Base-by-base conservation (phyloP, 2,888 invertebrate species). In the Chydorus sphaericus region DNA sequence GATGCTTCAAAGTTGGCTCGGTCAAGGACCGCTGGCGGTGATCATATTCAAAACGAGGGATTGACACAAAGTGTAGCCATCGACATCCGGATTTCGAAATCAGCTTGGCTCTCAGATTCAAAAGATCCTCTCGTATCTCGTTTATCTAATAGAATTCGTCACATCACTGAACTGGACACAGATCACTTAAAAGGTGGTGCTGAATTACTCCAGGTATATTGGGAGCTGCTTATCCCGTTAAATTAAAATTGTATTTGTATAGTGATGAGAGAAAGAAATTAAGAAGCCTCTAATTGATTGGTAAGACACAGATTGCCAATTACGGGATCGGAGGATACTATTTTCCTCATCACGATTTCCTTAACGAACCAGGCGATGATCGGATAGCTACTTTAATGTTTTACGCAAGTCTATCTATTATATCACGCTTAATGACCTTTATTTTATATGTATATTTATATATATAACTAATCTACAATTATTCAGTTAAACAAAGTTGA, bases 281-380 rank as follows among this genome's bases (percentile, higher is more conserved):
- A n/a, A n/a, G 16, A 49, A n/a, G 30, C 10, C 7, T 29, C 7
- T n/a, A 49, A 11, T 6, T 8, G n/a, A 16, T 3, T 18, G 2
- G 1, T 23, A 20, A 48, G 28, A 7, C 10, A 11, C 60, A 72
- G 66, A 66, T 73, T 49, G 70, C 69, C 28, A 70, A 71, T 60
- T 73, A 71, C 64, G 71, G 71, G 5, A 63, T 71, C 29, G 73
- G 71, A 26, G 72, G 72, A 4, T 71, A 72, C 58, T 73, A 72
- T 62, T 67, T 68, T 33, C 69, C 71, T 11, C 73, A 73, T 59
- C 59, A 62, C 26, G 66, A 66, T 57, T 65, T 61, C 29, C 49
- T 61, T 7, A 59, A 58, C 36, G 60, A 60, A 50, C 14, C 51
- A 5, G 49, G 54, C 16, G 65, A 65, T 29, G 65, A 66, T 56